These are phyloP conservation scores for Lanius ludovicianus DNA, from an alignment of 2,113 vertebrate genomes.

Conservation along the genomic window DNA sequence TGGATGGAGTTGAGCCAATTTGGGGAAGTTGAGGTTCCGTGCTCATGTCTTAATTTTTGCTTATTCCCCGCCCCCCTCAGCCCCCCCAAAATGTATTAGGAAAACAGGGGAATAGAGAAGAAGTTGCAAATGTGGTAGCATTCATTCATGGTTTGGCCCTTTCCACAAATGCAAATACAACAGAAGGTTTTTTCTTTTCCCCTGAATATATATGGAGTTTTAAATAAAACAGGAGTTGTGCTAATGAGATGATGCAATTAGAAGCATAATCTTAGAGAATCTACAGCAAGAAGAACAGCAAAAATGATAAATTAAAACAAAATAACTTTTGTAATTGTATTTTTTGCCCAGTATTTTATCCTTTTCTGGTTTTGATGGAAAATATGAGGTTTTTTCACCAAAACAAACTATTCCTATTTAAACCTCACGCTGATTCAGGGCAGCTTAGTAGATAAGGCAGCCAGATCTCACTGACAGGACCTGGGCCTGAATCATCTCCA, in stretches of 20 bases:
- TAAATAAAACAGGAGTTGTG: not conserved
- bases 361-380: not conserved
- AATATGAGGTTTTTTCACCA: not conserved
- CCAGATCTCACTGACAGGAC: not conserved
- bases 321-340: not conserved
- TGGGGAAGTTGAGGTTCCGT: not conserved
- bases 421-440: not conserved
- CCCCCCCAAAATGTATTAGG: not conserved
- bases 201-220: not conserved
- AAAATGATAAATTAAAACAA: not conserved
- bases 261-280: not conserved
- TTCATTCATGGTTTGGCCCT: not conserved
- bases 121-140: not conserved
- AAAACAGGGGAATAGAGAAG: not conserved
- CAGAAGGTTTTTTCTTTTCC: not conserved
- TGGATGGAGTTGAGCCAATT: not conserved
- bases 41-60: not conserved
- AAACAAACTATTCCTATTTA: not conserved
- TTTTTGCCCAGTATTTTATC: not conserved
- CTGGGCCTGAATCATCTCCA: constrained; percentile 4
- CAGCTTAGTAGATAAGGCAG: not conserved
- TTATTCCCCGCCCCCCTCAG: rapidly evolving
- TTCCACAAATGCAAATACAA: not conserved
- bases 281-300: not conserved
- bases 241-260: not conserved